Percentiles rank a stretch among this genome's conserved stretches.
Evolutionary conservation across 1,140 invertebrate species (phyloP).

Genomic region (Bombus ignitus): DNA sequence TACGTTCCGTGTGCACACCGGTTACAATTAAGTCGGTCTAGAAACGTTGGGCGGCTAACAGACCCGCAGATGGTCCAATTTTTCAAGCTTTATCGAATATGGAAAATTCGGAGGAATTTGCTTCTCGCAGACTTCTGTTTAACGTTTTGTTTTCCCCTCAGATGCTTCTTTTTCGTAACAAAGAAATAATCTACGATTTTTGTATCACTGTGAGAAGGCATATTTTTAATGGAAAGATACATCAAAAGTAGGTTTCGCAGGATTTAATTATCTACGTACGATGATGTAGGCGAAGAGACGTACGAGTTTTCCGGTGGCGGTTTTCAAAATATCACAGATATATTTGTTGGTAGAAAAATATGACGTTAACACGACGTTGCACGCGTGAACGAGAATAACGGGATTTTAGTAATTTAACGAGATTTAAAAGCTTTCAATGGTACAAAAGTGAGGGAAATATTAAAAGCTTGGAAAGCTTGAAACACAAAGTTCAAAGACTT

Average conservation of each 20-base stretch:
- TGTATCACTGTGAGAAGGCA: too few relatives aligned
- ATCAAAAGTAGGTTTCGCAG: too few relatives aligned
- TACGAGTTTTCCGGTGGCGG: too few relatives aligned
- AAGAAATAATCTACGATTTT: too few relatives aligned
- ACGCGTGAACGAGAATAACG: neutral
- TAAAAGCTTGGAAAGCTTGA: neutral
- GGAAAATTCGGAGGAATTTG: neutral
- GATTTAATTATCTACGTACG: too few relatives aligned
- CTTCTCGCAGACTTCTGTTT: neutral
- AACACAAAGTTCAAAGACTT: neutral
- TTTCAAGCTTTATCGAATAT: neutral
- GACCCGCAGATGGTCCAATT: neutral
- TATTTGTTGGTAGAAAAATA: too few relatives aligned
- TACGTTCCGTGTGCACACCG: slow-evolving; percentile 2
- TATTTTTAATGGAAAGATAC: too few relatives aligned
- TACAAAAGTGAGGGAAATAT: neutral
- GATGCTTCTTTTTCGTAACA: too few relatives aligned
- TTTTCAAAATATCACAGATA: too few relatives aligned
- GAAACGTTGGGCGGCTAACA: neutral
- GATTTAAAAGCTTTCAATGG: neutral
- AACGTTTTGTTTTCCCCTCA: too few relatives aligned
- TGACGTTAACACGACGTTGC: neutral
- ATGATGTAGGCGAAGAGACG: too few relatives aligned
- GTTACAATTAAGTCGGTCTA: slow-evolving; percentile 34
- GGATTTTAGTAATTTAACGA: neutral